These are phyloP conservation scores for Sander lucioperca DNA, from an alignment of 2,113 vertebrate species.

Conservation along the genomic window DNA sequence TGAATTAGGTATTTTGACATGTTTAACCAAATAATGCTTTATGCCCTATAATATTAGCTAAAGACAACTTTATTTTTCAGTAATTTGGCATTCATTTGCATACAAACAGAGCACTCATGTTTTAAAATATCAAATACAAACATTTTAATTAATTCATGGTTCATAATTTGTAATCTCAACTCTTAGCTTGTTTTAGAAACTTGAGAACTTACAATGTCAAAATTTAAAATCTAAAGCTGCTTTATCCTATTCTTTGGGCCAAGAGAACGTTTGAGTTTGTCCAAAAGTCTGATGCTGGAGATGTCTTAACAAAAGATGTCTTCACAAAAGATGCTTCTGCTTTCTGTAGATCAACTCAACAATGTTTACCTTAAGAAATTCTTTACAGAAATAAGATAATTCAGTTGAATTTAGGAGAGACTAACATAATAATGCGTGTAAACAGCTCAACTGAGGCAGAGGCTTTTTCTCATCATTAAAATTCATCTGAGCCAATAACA, in stretches of 20 bases:
- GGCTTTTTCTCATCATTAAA: constrained; percentile 20
- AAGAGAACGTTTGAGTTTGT: background rate
- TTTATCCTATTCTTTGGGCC: background rate
- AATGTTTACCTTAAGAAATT: background rate
- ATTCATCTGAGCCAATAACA: constrained; percentile 4
- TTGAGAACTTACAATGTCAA: background rate
- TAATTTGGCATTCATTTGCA: too few species aligned
- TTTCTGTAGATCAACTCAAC: background rate
- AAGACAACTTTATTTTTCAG: background rate
- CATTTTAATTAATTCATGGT: too few species aligned
- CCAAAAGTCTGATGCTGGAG: background rate
- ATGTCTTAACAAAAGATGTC: background rate
- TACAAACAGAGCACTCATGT: too few species aligned
- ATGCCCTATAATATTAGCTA: background rate
- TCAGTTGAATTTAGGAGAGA: background rate
- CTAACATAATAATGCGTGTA: background rate
- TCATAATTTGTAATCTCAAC: background rate
- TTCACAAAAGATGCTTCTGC: background rate
- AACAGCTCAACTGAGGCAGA: background rate
- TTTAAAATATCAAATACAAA: too few species aligned
- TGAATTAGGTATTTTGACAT: background rate
- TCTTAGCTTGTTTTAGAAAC: background rate
- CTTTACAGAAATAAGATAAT: background rate
- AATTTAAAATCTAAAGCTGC: background rate
- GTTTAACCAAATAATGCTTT: background rate